Conservation (phyloP, 2,797 vertebrate genomes). For the Zalophus californianus region DNA sequence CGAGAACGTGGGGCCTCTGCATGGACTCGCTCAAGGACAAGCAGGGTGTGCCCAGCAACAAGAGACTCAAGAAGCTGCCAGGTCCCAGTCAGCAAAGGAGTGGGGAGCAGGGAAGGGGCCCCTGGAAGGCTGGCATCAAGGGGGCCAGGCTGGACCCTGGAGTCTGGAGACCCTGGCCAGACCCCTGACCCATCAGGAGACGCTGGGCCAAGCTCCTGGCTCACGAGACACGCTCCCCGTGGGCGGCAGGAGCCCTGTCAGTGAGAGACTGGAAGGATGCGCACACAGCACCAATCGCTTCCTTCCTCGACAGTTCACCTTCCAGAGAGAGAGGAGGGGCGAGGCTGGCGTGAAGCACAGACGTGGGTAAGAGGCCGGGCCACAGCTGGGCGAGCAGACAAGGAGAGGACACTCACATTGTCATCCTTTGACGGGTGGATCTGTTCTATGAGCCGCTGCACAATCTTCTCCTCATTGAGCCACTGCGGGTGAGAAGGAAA, state of each 20-base stretch:
- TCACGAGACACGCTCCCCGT: fast-evolving
- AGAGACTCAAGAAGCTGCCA: neutral
- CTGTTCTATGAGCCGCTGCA: constrained; percentile 87
- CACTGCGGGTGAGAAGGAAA: constrained; percentile 78
- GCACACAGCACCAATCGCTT: neutral
- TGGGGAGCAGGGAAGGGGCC: no score
- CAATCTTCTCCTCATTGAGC: constrained; percentile 88
- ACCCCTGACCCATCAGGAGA: no score
- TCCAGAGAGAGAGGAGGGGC: neutral
- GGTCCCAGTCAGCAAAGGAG: neutral
- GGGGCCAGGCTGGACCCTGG: neutral
- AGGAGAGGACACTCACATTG: constrained; percentile 79
- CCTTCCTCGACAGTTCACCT: neutral
- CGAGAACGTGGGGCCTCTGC: neutral
- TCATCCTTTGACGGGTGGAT: constrained; percentile 87
- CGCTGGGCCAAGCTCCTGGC: neutral
- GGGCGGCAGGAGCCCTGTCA: no score
- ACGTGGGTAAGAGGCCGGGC: neutral
- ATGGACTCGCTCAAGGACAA: neutral
- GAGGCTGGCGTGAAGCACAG: neutral
- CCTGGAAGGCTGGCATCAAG: fast-evolving
- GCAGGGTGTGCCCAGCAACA: neutral
- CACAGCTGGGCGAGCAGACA: neutral
- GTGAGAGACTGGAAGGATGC: fast-evolving
- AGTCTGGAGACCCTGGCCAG: neutral